Base-by-base conservation (phyloP, 2,797 vertebrate genomes). In the Danio kyathit region DNA sequence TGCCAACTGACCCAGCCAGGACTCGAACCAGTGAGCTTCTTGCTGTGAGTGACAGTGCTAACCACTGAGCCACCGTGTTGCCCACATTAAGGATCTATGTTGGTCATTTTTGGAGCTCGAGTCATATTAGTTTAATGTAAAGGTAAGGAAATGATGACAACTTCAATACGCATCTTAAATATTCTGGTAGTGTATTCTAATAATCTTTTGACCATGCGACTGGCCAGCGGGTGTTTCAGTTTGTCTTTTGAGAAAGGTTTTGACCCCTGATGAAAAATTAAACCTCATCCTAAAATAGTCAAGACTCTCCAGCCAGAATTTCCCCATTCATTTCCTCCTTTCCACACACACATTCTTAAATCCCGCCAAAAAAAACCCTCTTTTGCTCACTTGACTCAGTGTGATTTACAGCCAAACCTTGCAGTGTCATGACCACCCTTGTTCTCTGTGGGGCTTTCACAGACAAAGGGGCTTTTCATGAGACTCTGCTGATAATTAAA, bases 401-500 rank as follows among this genome's bases (percentile, higher is more conserved):
- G 16, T 9, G 44, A 60, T 74, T 69, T 60, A 21, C 66, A 65
- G 43, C 5, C 11, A 48, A 61, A 60, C 11, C 44, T n/a, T 66
- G 17, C 38, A 7, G 44, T 71, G 12, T 41, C 44, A 40, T 52
- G 56, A 41, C 3, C 40, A 46, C 14, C 40, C 11, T 57, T 76
- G 17, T 76, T 43, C 51, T 46, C 51, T 19, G 2, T 46, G 4
- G 29, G 56, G 40, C 51, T 29, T 54, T 16, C 12, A 67, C 21
- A 57, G 38, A 75, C 44, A 41, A 52, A 40, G 44, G n/a, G 29
- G 10, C 17, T 16, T 60, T 59, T 60, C 38, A 51, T 51, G 43
- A 49, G n/a, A 41, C 60, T 41, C 29, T 29, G 38, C 64, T 14
- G 64, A 57, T 63, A 61, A 74, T 75, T 67, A 75, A 79, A 59